Conservation (phyloP, 2,797 vertebrate species). For the Odontamblyopus lacepedii region DNA sequence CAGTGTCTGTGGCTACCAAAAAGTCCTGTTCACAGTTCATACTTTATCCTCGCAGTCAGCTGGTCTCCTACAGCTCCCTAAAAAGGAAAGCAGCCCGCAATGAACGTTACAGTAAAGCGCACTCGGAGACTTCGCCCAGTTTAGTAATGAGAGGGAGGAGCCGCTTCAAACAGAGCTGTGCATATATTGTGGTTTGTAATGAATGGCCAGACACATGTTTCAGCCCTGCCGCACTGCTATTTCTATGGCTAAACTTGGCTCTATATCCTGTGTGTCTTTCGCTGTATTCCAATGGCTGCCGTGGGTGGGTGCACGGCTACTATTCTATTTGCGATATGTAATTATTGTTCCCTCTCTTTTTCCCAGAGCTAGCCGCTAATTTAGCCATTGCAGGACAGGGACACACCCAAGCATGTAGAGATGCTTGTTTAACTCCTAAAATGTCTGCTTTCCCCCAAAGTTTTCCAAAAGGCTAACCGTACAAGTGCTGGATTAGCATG, state of each 20-base stretch:
- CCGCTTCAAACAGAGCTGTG: constrained; percentile 48
- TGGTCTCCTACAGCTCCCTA: constrained; percentile 33
- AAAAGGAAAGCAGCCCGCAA: constrained; percentile 44
- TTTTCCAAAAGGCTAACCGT: constrained; percentile 15
- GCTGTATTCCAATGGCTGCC: constrained; percentile 33
- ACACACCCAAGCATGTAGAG: constrained; percentile 57
- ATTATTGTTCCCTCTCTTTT: constrained; percentile 63
- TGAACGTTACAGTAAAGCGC: constrained; percentile 39
- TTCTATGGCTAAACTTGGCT: constrained; percentile 50
- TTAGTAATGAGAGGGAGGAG: constrained; percentile 67
- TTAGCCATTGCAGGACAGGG: constrained; percentile 63
- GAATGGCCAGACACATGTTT: constrained; percentile 64
- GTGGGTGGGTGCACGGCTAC: constrained; percentile 62
- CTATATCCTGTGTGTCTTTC: constrained; percentile 34
- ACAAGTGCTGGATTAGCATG: constrained; percentile 31
- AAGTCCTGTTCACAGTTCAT: constrained; percentile 6
- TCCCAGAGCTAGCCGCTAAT: constrained; percentile 51
- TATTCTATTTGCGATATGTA: constrained; percentile 69
- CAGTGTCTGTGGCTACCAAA: constrained; percentile 9
- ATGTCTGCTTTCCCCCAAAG: constrained; percentile 11
- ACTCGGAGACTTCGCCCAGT: constrained; percentile 50
- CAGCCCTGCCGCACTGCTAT: constrained; percentile 46
- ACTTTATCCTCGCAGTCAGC: constrained; percentile 1
- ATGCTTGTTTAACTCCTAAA: constrained; percentile 11
- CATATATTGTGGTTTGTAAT: constrained; percentile 64